phyloP scores from a whole-genome alignment of 2,113 vertebrate genomes.

The Cavia porcellus region DNA sequence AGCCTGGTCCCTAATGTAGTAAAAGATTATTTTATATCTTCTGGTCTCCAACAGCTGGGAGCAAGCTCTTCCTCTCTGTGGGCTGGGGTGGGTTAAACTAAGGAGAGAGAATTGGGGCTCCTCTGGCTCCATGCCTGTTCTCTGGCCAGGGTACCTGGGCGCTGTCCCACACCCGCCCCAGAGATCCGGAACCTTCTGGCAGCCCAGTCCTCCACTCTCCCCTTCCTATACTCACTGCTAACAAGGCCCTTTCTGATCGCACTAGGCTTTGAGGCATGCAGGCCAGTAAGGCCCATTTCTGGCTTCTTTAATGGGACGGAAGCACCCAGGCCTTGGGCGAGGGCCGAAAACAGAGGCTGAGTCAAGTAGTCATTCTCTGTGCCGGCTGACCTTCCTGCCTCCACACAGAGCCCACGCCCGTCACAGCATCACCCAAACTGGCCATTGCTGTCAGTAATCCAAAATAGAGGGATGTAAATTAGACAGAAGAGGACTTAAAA shows the following conservation, averaged over 20 bases:
- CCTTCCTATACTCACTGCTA: slow-evolving; percentile 18
- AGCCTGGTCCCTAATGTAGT: not conserved
- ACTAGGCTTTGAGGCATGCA: not conserved
- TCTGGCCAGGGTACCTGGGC: not conserved
- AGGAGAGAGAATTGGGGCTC: not conserved
- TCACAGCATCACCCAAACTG: not conserved
- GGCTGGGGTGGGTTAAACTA: not conserved
- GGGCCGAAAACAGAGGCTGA: not conserved
- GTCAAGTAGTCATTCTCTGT: not conserved
- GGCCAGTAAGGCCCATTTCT: not conserved
- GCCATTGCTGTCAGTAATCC: not conserved
- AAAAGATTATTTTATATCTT: not conserved
- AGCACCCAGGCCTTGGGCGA: not conserved
- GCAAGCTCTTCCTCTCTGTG: not conserved
- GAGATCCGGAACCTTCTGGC: not conserved
- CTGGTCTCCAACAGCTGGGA: not conserved
- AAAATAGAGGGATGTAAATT: not conserved
- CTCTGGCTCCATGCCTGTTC: not conserved
- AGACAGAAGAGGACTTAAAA: not conserved
- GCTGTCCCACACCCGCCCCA: not conserved
- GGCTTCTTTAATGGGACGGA: not conserved
- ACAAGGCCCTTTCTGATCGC: not conserved
- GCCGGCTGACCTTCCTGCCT: not conserved
- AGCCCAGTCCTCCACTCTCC: not conserved
- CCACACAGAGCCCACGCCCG: not conserved